These are phyloP conservation scores for Heliothis subflexa DNA, from an alignment of 1,140 invertebrate species.

Conservation along the genomic window DNA sequence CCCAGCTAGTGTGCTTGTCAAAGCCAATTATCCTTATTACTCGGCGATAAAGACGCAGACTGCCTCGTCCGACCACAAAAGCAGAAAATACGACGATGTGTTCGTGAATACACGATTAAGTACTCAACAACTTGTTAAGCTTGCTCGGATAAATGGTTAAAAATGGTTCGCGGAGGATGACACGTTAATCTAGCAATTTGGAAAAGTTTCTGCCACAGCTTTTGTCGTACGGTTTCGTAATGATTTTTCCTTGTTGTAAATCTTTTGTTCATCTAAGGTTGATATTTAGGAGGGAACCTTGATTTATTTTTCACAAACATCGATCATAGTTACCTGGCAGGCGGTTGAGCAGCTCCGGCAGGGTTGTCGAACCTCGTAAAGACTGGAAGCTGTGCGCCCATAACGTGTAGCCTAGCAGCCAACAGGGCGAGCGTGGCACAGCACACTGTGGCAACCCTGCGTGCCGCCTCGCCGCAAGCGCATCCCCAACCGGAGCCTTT, in stretches of 20 bases:
- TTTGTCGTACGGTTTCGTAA: background rate
- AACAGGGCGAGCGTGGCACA: constrained; percentile 93
- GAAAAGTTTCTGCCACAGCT: background rate
- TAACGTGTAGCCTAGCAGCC: constrained; percentile 95
- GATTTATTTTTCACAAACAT: no score
- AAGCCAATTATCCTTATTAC: constrained; percentile 51
- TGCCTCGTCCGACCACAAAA: constrained; percentile 27
- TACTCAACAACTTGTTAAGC: background rate
- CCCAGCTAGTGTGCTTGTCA: constrained; percentile 54
- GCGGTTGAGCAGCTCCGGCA: constrained; percentile 72
- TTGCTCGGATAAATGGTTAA: background rate
- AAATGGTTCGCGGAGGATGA: background rate
- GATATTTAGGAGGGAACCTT: background rate
- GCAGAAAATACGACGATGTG: constrained; percentile 1
- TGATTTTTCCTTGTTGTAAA: background rate
- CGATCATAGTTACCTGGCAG: constrained; percentile 64
- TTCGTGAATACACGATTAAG: constrained; percentile 20
- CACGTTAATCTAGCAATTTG: background rate
- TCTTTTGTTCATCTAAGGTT: no score
- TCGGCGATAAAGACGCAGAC: constrained; percentile 33
- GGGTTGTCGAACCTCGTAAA: constrained; percentile 93
- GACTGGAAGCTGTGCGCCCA: constrained; percentile 98
- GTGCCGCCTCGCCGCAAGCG: constrained; percentile 91
- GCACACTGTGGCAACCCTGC: constrained; percentile 91
- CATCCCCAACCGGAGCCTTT: constrained; percentile 79